These are phyloP conservation scores for Oegoconia quadripuncta DNA, from an alignment of 2,888 invertebrate genomes.

Conservation along the genomic window DNA sequence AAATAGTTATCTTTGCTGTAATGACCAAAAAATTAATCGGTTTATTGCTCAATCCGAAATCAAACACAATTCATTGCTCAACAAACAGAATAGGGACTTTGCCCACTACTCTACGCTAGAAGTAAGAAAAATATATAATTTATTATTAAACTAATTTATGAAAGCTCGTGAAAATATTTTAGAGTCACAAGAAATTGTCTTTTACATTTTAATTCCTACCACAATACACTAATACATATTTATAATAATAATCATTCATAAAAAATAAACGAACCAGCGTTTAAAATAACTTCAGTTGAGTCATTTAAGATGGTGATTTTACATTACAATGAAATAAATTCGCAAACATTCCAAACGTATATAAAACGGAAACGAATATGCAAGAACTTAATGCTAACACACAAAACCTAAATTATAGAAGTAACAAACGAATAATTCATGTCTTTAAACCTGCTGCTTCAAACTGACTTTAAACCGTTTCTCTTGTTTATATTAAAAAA, in stretches of 20 bases:
- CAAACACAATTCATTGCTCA: slow-evolving; percentile 23
- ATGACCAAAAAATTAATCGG: background rate
- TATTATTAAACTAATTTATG: slow-evolving; percentile 58
- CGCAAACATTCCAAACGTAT: slow-evolving; percentile 45
- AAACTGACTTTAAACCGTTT: slow-evolving; percentile 39
- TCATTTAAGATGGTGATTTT: slow-evolving; percentile 2
- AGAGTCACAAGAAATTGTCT: slow-evolving; percentile 72
- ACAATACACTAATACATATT: slow-evolving; percentile 45
- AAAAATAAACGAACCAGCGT: slow-evolving; percentile 43
- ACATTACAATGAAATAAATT: slow-evolving; percentile 14
- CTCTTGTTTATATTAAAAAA: slow-evolving; percentile 18
- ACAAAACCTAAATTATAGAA: slow-evolving; percentile 52
- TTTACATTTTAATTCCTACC: slow-evolving; percentile 59
- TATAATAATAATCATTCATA: slow-evolving; percentile 27
- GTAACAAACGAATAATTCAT: slow-evolving; percentile 51
- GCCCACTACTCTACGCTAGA: slow-evolving; percentile 56
- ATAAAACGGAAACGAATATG: slow-evolving; percentile 19
- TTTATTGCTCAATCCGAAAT: slow-evolving; percentile 24
- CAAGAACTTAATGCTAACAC: slow-evolving; percentile 50
- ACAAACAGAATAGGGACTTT: slow-evolving; percentile 37
- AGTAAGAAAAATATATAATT: slow-evolving; percentile 75
- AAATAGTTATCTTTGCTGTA: no score
- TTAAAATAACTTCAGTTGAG: slow-evolving; percentile 15
- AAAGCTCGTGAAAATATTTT: slow-evolving; percentile 72
- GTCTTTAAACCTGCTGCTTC: slow-evolving; percentile 75